Percentiles rank a stretch among this genome's conserved stretches.
These are phyloP conservation scores for Mechanitis mazaeus DNA, from an alignment of 2,888 invertebrate genomes.

Conservation along the genomic window DNA sequence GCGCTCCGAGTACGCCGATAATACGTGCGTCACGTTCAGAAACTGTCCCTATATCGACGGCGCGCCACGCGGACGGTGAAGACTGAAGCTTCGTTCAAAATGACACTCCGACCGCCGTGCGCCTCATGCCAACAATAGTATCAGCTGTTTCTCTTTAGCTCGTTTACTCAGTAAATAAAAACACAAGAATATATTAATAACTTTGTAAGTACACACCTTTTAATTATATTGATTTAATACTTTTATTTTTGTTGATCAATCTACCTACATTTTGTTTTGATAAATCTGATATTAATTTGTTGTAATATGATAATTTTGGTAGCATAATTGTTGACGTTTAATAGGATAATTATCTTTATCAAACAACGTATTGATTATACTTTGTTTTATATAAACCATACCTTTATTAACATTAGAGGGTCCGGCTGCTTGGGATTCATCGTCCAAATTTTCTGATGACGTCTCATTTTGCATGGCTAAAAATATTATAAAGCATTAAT, in stretches of 20 bases:
- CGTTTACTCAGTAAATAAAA: constrained; percentile 11
- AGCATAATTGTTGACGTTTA: no score
- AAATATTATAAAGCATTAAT: not conserved
- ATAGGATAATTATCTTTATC: no score
- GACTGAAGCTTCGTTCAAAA: constrained; percentile 19
- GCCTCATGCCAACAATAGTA: constrained; percentile 20
- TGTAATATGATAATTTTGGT: no score
- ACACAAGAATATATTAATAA: constrained; percentile 11
- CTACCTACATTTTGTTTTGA: no score
- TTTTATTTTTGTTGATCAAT: no score
- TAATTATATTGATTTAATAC: not conserved
- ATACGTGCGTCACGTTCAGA: constrained; percentile 35
- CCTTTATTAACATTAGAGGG: constrained; percentile 27
- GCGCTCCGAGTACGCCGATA: constrained; percentile 33
- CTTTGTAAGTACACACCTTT: constrained; percentile 18
- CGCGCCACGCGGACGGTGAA: constrained; percentile 15
- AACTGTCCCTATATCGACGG: constrained; percentile 28
- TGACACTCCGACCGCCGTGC: constrained; percentile 14
- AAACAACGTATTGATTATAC: no score
- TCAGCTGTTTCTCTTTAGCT: constrained; percentile 22
- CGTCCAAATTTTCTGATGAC: constrained; percentile 18
- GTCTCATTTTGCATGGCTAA: constrained; percentile 28
- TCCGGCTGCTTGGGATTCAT: constrained; percentile 22
- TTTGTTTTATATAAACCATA: not conserved
- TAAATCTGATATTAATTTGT: no score